Percentiles rank a stretch among this genome's conserved stretches.
Evolutionary conservation across 2,797 vertebrate species (phyloP).

Genomic region (Enoplosus armatus): DNA sequence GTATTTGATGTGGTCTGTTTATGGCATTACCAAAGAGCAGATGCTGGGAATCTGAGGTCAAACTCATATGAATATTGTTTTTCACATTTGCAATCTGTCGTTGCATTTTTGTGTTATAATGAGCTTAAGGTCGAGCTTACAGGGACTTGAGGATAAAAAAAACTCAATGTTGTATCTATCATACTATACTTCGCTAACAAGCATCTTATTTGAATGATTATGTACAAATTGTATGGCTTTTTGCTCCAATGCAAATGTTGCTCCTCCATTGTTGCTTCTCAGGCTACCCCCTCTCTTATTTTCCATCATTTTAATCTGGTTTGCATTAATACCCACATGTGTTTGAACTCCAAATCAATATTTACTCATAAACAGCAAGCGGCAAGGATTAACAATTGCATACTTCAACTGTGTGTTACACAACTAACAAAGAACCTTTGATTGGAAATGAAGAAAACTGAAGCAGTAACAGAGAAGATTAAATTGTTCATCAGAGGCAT

Average conservation of each 20-base stretch:
- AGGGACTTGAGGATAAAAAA: background rate
- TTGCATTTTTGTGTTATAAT: background rate
- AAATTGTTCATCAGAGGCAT: background rate
- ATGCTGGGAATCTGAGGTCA: background rate
- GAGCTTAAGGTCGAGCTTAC: background rate
- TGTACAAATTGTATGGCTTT: background rate
- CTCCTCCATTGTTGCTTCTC: background rate
- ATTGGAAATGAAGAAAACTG: background rate
- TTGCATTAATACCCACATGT: slow-evolving; percentile 1
- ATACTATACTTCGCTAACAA: background rate
- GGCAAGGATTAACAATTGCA: background rate
- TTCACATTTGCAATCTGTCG: slow-evolving; percentile 1
- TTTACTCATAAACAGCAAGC: slow-evolving; percentile 9
- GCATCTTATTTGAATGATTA: background rate
- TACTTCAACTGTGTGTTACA: background rate
- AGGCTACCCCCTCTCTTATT: background rate
- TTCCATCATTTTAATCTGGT: slow-evolving; percentile 5
- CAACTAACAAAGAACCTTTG: background rate
- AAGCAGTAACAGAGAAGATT: background rate
- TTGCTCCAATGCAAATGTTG: background rate
- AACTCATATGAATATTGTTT: background rate
- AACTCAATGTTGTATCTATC: background rate
- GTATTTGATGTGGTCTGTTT: slow-evolving; percentile 15
- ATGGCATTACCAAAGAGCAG: background rate
- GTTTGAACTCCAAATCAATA: background rate